Percentiles rank a stretch among this genome's conserved stretches.
Conservation (phyloP, 2,113 vertebrate species). For the Amphiprion ocellaris region DNA sequence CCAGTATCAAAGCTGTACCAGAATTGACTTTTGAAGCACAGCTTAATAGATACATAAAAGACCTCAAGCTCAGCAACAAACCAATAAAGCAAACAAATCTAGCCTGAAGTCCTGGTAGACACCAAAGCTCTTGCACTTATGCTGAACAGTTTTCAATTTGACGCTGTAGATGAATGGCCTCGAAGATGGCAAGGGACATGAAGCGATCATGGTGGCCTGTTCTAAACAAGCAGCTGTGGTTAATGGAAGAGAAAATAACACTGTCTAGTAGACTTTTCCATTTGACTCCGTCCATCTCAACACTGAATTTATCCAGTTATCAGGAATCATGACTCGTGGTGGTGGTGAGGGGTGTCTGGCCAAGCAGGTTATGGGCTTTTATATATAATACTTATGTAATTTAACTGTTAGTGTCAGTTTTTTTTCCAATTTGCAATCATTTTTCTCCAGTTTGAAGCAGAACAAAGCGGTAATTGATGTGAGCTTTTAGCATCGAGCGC, state of each 20-base stretch:
- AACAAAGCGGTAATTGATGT: constrained; percentile 7
- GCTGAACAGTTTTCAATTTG: constrained; percentile 14
- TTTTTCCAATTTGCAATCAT: neutral
- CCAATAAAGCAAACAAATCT: neutral
- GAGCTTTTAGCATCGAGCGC: neutral
- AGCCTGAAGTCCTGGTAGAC: neutral
- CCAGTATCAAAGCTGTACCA: no score
- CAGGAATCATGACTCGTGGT: neutral
- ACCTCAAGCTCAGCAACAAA: neutral
- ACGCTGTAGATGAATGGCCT: constrained; percentile 22
- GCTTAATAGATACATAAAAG: neutral
- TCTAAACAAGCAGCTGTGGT: constrained; percentile 23
- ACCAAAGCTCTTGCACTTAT: constrained; percentile 7
- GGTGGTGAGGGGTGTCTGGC: neutral
- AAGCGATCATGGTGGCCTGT: constrained; percentile 14
- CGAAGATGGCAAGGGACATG: neutral
- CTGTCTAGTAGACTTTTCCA: constrained; percentile 28
- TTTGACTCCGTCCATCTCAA: constrained; percentile 32
- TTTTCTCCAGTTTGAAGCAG: neutral
- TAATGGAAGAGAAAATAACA: constrained; percentile 38
- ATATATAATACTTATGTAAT: constrained; percentile 1
- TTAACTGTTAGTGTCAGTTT: neutral
- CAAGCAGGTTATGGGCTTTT: constrained; percentile 7
- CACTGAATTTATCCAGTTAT: constrained; percentile 12
- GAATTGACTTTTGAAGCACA: neutral